Evolutionary conservation across 2,888 invertebrate genomes (phyloP).

Genomic region (Drosophila nr. perissopoda): DNA sequence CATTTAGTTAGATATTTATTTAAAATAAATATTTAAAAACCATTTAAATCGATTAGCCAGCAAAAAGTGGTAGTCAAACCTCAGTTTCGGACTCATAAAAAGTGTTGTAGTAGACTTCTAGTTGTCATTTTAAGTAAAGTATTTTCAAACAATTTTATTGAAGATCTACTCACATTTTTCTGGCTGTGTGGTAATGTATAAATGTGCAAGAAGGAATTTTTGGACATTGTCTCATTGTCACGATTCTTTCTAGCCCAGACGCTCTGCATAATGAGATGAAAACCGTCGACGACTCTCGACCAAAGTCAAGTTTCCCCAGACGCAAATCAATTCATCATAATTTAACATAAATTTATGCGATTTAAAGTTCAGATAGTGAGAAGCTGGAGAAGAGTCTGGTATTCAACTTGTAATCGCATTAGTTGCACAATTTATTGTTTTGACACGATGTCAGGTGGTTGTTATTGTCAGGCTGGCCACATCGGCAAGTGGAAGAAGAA

Average conservation of each 20-base stretch:
- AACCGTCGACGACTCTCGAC: slow-evolving; percentile 30
- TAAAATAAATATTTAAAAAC: not conserved
- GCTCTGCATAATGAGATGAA: slow-evolving; percentile 75
- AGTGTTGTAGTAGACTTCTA: not conserved
- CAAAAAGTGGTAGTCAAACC: not conserved
- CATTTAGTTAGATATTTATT: not conserved
- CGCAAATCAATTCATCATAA: slow-evolving; percentile 66
- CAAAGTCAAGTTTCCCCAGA: slow-evolving; percentile 47
- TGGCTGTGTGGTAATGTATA: slow-evolving; percentile 24
- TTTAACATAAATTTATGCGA: slow-evolving; percentile 65
- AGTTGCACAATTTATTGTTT: slow-evolving; percentile 75
- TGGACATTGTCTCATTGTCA: slow-evolving; percentile 73
- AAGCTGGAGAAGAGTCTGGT: not conserved
- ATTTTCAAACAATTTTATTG: not conserved
- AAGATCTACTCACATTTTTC: not conserved
- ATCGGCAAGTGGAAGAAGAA: slow-evolving; percentile 20
- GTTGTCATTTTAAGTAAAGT: not conserved
- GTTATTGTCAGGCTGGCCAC: slow-evolving; percentile 16
- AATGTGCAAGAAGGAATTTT: slow-evolving; percentile 11
- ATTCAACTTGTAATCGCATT: slow-evolving; percentile 69
- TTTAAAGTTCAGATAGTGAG: slow-evolving; percentile 14
- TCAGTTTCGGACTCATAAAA: not conserved
- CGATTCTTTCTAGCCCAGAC: slow-evolving; percentile 59
- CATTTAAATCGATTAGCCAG: not conserved
- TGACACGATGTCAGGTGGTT: slow-evolving; percentile 33